Conservation (phyloP, 2,113 vertebrate species). For the Silurus asotus region DNA sequence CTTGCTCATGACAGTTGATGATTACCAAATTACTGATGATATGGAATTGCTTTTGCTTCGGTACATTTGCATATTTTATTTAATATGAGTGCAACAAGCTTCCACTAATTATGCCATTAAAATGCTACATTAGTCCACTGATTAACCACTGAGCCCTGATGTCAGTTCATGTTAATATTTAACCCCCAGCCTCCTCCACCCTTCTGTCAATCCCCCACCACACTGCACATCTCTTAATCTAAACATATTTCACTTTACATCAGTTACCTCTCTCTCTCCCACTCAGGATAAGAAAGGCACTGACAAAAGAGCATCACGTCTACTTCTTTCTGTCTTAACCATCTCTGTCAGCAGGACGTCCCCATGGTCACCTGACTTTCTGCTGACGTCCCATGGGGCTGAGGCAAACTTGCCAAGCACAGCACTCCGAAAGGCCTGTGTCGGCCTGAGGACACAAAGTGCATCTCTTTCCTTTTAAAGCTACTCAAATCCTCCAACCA, state of each 20-base stretch:
- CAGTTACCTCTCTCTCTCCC: conserved; percentile 1
- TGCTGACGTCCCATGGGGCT: conserved; percentile 60
- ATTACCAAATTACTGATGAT: conserved; percentile 70
- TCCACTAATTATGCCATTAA: conserved; percentile 45
- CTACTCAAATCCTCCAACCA: conserved; percentile 5
- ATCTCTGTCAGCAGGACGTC: conserved; percentile 67
- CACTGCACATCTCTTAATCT: conserved; percentile 10
- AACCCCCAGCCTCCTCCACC: conserved; percentile 10
- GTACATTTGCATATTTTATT: conserved; percentile 67
- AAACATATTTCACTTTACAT: background rate
- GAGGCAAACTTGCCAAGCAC: conserved; percentile 55
- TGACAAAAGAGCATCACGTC: conserved; percentile 51
- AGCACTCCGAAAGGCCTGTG: conserved; percentile 60
- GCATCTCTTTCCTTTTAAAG: conserved; percentile 45
- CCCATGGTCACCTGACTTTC: conserved; percentile 65
- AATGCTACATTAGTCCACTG: conserved; percentile 32
- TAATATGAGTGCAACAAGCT: conserved; percentile 50
- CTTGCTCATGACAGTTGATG: conserved; percentile 65
- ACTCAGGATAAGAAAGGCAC: conserved; percentile 51
- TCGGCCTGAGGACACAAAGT: conserved; percentile 55
- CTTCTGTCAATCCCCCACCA: background rate
- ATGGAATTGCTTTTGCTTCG: conserved; percentile 60
- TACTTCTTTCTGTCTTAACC: conserved; percentile 58
- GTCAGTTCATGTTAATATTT: conserved; percentile 40
- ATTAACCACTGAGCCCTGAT: conserved; percentile 36